These are phyloP conservation scores for Prietella phreatophila DNA, from an alignment of 2,113 vertebrate species.

Conservation along the genomic window DNA sequence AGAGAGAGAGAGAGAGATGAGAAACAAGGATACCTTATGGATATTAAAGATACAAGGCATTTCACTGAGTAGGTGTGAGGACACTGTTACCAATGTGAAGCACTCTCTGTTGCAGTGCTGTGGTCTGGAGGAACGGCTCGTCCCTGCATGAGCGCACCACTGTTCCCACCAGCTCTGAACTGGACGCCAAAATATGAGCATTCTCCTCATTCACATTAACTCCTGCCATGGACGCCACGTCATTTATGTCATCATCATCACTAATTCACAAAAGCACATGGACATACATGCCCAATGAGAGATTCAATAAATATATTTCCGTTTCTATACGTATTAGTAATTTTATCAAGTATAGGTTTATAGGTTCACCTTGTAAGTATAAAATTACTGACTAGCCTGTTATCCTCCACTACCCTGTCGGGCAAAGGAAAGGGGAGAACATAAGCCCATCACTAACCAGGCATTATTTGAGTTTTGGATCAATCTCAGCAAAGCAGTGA, in stretches of 20 bases:
- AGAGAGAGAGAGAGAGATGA: slow-evolving; percentile 13
- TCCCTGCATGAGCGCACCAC: slow-evolving; percentile 85
- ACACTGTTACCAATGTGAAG: slow-evolving; percentile 77
- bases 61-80: neutral
- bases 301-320: neutral
- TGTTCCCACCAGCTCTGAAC: slow-evolving; percentile 76
- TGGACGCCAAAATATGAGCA: slow-evolving; percentile 76
- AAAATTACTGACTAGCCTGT: neutral
- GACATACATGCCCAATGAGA: neutral
- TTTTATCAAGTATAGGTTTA: neutral
- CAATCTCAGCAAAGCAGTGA: neutral
- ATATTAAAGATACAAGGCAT: neutral
- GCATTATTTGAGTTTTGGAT: neutral
- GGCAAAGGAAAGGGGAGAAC: neutral
- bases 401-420: neutral
- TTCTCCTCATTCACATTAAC: slow-evolving; percentile 88
- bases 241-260: slow-evolving; percentile 93
- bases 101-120: slow-evolving; percentile 74
- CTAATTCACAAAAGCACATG: slow-evolving; percentile 59
- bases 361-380: neutral
- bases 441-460: neutral
- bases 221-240: slow-evolving; percentile 94
- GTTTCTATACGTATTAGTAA: neutral
- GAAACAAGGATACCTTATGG: neutral
- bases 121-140: slow-evolving; percentile 80